Conservation (phyloP, 2,797 vertebrate genomes). For the Microhierax caerulescens region DNA sequence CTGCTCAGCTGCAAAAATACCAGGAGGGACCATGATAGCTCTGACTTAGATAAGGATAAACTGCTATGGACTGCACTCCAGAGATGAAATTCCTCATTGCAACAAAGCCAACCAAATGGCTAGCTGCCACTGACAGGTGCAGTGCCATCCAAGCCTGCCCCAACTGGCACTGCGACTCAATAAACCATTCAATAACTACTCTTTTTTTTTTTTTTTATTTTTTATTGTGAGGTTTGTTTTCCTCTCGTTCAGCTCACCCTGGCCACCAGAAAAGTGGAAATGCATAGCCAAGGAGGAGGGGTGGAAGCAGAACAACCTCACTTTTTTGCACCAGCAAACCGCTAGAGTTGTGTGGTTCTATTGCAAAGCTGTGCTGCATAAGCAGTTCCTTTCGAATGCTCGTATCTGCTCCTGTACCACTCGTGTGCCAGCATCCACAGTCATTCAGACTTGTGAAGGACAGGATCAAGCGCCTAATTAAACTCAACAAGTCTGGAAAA, state of each 20-base stretch:
- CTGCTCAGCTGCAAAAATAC: slow-evolving; percentile 10
- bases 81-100: not conserved
- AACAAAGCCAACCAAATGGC: not conserved
- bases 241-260: not conserved
- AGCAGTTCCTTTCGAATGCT: not conserved
- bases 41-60: not conserved
- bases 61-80: not conserved
- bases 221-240: not conserved
- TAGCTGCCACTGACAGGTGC: not conserved
- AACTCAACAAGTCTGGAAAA: not conserved
- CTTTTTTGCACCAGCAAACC: not conserved
- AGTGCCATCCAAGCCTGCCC: not conserved
- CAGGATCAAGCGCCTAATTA: not conserved
- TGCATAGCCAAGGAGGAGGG: not conserved
- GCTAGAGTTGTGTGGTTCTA: not conserved
- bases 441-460: not conserved
- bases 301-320: not conserved
- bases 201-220: not conserved
- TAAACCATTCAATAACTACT: not conserved
- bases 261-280: not conserved
- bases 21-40: not conserved
- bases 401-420: not conserved
- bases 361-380: not conserved
- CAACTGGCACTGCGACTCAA: not conserved
- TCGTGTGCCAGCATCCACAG: not conserved